Evolutionary conservation across 2,888 invertebrate species (phyloP).

Genomic region (Charanyca ferruginea): DNA sequence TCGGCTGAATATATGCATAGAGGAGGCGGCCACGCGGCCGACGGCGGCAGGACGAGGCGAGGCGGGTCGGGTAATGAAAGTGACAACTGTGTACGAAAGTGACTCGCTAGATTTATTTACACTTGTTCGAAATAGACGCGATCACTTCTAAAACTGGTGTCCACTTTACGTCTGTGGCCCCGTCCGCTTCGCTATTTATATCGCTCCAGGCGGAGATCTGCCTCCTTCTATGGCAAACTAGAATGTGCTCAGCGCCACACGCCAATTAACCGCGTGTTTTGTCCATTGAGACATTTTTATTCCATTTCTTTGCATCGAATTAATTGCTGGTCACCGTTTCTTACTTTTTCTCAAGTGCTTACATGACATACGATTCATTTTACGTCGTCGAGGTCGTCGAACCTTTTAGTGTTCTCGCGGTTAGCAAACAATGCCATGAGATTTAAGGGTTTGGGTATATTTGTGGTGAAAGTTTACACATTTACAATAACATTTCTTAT

Average conservation of each 20-base stretch:
- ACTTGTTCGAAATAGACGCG: constrained; percentile 87
- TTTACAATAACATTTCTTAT: constrained; percentile 70
- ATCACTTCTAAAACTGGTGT: constrained; percentile 88
- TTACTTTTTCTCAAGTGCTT: constrained; percentile 69
- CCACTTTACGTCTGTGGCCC: constrained; percentile 84
- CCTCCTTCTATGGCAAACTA: constrained; percentile 87
- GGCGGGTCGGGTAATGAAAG: constrained; percentile 82
- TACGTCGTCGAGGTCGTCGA: constrained; percentile 79
- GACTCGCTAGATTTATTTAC: constrained; percentile 88
- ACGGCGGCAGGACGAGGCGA: constrained; percentile 70
- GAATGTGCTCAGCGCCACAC: constrained; percentile 77
- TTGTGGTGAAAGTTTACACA: constrained; percentile 72
- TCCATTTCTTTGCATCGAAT: constrained; percentile 77
- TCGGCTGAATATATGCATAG: constrained; percentile 33
- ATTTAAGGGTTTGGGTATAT: constrained; percentile 74
- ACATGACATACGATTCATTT: constrained; percentile 71
- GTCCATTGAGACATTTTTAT: constrained; percentile 81
- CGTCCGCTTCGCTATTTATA: constrained; percentile 86
- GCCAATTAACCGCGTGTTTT: constrained; percentile 80
- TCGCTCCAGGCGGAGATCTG: constrained; percentile 81
- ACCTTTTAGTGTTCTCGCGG: constrained; percentile 78
- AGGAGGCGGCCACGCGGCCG: constrained; percentile 23
- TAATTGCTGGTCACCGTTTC: constrained; percentile 71
- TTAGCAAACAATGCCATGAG: constrained; percentile 78
- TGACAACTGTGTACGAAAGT: constrained; percentile 87